These are phyloP conservation scores for Helicorthomorpha holstii DNA, from an alignment of 1,140 invertebrate genomes.

Conservation along the genomic window DNA sequence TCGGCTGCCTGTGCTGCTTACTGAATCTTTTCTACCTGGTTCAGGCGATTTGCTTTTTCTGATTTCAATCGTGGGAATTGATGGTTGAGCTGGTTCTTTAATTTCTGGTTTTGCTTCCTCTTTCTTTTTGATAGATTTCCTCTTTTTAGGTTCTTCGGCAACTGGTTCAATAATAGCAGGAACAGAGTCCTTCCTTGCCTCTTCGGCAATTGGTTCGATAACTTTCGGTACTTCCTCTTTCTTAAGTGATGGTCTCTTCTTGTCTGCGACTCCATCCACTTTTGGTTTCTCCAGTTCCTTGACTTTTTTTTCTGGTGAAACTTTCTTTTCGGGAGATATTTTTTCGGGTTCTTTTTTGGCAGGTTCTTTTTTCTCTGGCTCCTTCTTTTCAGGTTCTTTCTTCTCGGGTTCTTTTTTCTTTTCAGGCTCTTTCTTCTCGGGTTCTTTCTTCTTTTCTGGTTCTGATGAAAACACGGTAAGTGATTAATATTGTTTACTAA, in stretches of 20 bases:
- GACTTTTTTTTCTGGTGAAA: slow-evolving; percentile 10
- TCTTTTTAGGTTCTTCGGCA: slow-evolving; percentile 12
- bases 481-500: slow-evolving; percentile 10
- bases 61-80: slow-evolving; percentile 46
- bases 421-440: slow-evolving; percentile 22
- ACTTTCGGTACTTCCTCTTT: slow-evolving; percentile 7
- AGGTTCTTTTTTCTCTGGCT: slow-evolving; percentile 10
- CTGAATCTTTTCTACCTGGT: slow-evolving; percentile 41
- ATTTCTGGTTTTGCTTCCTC: slow-evolving; percentile 13
- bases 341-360: slow-evolving; percentile 12
- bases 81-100: slow-evolving; percentile 1
- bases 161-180: slow-evolving; percentile 10
- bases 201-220: slow-evolving; percentile 14
- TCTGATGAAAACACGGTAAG: too few species aligned
- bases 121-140: slow-evolving; percentile 19
- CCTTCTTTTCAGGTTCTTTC: slow-evolving; percentile 16
- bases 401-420: slow-evolving; percentile 28
- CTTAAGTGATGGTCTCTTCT: not conserved
- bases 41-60: slow-evolving; percentile 52
- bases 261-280: not conserved
- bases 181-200: slow-evolving; percentile 11
- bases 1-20: slow-evolving; percentile 42
- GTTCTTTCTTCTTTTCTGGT: slow-evolving; percentile 22
- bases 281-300: not conserved
- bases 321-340: slow-evolving; percentile 9